These are phyloP conservation scores for Cabera pusaria DNA, from an alignment of 2,888 invertebrate species.

Conservation along the genomic window DNA sequence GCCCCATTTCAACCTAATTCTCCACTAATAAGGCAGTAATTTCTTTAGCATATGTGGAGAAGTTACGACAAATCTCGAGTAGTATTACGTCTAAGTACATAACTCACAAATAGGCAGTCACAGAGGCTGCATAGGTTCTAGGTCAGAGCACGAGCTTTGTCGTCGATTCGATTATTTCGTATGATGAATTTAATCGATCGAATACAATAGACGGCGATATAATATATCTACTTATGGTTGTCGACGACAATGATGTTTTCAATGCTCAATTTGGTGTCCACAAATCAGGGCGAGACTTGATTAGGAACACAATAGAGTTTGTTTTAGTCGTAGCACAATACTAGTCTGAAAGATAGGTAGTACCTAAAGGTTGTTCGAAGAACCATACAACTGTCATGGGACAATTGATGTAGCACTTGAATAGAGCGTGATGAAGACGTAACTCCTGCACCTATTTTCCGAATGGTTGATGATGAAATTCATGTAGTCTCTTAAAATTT, in stretches of 20 bases:
- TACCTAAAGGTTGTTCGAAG: too few species aligned
- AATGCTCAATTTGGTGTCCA: conserved; percentile 14
- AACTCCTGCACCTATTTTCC: too few species aligned
- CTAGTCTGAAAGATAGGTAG: too few species aligned
- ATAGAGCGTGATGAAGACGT: too few species aligned
- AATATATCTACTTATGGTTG: background rate
- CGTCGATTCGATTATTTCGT: conserved; percentile 37
- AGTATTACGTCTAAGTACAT: conserved; percentile 10
- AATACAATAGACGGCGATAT: conserved; percentile 32
- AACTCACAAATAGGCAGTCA: too few species aligned
- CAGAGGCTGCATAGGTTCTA: conserved; percentile 59
- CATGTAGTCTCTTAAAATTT: too few species aligned
- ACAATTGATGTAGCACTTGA: too few species aligned
- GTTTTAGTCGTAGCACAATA: too few species aligned
- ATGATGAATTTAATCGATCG: conserved; percentile 41
- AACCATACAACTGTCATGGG: too few species aligned
- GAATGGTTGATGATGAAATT: too few species aligned
- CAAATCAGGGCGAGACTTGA: conserved; percentile 7
- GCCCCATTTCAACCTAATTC: conserved; percentile 21
- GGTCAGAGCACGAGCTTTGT: conserved; percentile 58
- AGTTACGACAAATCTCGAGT: conserved; percentile 13
- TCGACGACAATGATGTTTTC: conserved; percentile 17
- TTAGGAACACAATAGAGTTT: conserved; percentile 4
- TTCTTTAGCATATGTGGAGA: conserved; percentile 4
- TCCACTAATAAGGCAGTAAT: conserved; percentile 3